These are phyloP conservation scores for Campylorhamphus procurvoides DNA, from an alignment of 2,113 vertebrate genomes.

Conservation along the genomic window DNA sequence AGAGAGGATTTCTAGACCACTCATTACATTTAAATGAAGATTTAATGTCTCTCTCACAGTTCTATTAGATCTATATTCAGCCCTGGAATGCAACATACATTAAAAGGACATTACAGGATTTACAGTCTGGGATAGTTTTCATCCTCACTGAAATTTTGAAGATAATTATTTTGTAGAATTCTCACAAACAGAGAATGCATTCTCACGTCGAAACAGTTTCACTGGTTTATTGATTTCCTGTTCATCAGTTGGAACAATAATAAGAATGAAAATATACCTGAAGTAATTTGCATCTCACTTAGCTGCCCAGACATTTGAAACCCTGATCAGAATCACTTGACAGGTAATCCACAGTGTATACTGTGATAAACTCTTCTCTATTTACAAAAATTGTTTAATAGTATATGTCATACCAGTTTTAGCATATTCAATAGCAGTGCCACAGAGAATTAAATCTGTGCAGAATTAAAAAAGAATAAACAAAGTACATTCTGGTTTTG, in stretches of 20 bases:
- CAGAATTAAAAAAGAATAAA: not conserved
- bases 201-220: not conserved
- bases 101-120: not conserved
- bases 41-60: not conserved
- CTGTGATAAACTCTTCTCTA: not conserved
- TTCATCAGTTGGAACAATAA: not conserved
- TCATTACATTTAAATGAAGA: not conserved
- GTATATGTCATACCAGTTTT: not conserved
- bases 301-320: not conserved
- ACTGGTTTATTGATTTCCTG: not conserved
- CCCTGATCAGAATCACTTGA: not conserved
- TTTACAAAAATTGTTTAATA: not conserved
- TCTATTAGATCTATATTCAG: not conserved
- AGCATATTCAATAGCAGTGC: not conserved
- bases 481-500: not conserved
- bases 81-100: not conserved
- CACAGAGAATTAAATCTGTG: not conserved
- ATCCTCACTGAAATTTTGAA: not conserved
- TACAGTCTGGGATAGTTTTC: not conserved
- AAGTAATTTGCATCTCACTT: not conserved
- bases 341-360: not conserved
- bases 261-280: not conserved
- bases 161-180: not conserved
- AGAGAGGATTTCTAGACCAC: not conserved
- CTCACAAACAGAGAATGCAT: not conserved